These are phyloP conservation scores for Helobdella robusta DNA, from an alignment of 2,888 invertebrate species.

Conservation along the genomic window DNA sequence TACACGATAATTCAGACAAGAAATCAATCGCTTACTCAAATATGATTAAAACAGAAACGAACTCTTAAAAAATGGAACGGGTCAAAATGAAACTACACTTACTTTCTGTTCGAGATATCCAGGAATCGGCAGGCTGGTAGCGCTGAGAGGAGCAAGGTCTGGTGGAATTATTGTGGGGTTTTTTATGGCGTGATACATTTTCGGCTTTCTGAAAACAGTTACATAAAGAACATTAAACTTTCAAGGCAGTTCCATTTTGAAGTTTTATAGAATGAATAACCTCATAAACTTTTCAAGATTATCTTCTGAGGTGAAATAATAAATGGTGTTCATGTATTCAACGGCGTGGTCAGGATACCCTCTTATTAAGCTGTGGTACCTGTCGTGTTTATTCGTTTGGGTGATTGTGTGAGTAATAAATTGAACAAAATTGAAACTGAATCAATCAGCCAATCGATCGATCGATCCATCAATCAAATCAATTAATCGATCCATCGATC, in stretches of 20 bases:
- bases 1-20: too few species aligned
- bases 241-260: not conserved
- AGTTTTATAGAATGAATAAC: slow-evolving; percentile 33
- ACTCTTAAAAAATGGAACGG: too few species aligned
- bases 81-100: too few species aligned
- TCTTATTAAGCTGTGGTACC: slow-evolving; percentile 47
- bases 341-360: slow-evolving; percentile 44
- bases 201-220: slow-evolving; percentile 40
- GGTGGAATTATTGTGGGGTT: slow-evolving; percentile 50
- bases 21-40: too few species aligned
- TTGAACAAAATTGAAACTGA: too few species aligned
- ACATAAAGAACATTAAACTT: not conserved
- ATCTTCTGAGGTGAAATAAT: slow-evolving; percentile 44
- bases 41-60: too few species aligned
- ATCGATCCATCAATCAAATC: too few species aligned
- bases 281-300: slow-evolving; percentile 48
- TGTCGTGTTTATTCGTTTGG: too few species aligned
- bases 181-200: slow-evolving; percentile 45
- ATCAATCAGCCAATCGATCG: too few species aligned
- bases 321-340: slow-evolving; percentile 45
- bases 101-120: slow-evolving; percentile 50
- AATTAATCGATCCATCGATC: too few species aligned
- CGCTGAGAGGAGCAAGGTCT: slow-evolving; percentile 40
- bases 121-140: slow-evolving; percentile 46
- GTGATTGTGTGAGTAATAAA: too few species aligned